Evolutionary conservation across 2,113 vertebrate genomes (phyloP).

Genomic region (Xiphophorus maculatus): DNA sequence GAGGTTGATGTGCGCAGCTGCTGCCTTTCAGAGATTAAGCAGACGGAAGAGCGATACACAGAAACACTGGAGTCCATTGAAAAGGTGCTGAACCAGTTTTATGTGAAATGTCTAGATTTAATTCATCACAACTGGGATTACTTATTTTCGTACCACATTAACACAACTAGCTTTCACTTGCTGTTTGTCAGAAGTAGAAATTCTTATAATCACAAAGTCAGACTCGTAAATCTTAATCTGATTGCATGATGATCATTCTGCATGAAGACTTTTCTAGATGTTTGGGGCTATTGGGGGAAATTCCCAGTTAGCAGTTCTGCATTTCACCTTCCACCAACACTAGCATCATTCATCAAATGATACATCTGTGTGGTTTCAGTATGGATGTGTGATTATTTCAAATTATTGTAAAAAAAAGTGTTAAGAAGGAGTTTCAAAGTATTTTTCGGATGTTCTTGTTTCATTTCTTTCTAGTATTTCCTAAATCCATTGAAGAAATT

Average conservation of each 20-base stretch:
- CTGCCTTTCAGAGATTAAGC: constrained; percentile 92
- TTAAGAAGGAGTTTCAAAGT: not conserved
- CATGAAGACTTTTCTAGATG: not conserved
- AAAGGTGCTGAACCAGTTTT: constrained; percentile 76
- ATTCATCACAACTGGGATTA: not conserved
- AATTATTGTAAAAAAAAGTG: not conserved
- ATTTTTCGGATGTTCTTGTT: not conserved
- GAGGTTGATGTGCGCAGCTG: constrained; percentile 91
- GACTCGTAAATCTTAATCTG: not conserved
- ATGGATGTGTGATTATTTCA: not conserved
- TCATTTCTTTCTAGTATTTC: constrained; percentile 83
- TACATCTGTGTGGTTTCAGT: constrained; percentile 19
- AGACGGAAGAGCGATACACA: constrained; percentile 95
- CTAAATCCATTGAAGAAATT: constrained; percentile 90
- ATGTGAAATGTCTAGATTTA: not conserved
- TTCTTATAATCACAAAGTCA: not conserved
- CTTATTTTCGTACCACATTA: not conserved
- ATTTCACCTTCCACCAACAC: not conserved
- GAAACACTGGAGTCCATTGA: constrained; percentile 95
- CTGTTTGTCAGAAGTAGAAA: not conserved
- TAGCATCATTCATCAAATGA: not conserved
- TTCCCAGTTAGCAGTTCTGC: constrained; percentile 4
- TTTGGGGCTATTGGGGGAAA: constrained; percentile 17
- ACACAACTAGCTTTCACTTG: not conserved
- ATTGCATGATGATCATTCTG: not conserved